Evolutionary conservation across 2,888 invertebrate species (phyloP), one percentile per base, ranked within the genome.

Genomic region (Tinea trinotella): DNA sequence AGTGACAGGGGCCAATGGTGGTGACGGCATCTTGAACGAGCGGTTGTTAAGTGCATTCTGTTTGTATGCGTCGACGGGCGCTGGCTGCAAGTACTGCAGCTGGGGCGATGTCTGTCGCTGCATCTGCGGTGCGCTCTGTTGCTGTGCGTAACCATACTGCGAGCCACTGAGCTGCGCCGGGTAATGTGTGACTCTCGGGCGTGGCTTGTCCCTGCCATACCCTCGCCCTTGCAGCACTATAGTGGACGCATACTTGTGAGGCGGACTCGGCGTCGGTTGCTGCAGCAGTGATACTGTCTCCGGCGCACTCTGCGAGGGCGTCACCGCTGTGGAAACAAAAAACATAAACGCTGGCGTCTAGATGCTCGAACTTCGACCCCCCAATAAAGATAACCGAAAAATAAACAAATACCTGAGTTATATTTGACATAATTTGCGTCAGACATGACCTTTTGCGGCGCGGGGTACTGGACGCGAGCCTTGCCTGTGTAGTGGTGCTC

Each of bases 301-400:
- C 15, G 85, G 85, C 17, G 85, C 85, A 10, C 83, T 84, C 60
- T 82, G 82, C n/a, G 84, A 85, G 22, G 84, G 84, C 52, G 85
- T 80, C 19, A 84, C 69, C 49, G 65, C 71, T 72, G 62, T 18
- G 35, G 24, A 24, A 24, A 40, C n/a, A 40, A 12, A 15, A 13
- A 1, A 12, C 1, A 40, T 2, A 13, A 40, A n/a, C 13, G 40
- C 2, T 7, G 30, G 30, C 30, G 30, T 30, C 30, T 7, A n/a
- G 30, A 22, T 5, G 22, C 7, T 7, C 30, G 13, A 12, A 13
- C 2, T 13, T 13, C n/a, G n/a, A n/a, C n/a, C n/a, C n/a, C n/a
- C n/a, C n/a, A n/a, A n/a, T n/a, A 7, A n/a, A n/a, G 15, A 40
- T 3, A 35, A 13, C 6, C 13, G 40, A 40, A 2, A 40, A 13